phyloP scores from a whole-genome alignment of 2,113 vertebrate species.

The Ochotona curzoniae region DNA sequence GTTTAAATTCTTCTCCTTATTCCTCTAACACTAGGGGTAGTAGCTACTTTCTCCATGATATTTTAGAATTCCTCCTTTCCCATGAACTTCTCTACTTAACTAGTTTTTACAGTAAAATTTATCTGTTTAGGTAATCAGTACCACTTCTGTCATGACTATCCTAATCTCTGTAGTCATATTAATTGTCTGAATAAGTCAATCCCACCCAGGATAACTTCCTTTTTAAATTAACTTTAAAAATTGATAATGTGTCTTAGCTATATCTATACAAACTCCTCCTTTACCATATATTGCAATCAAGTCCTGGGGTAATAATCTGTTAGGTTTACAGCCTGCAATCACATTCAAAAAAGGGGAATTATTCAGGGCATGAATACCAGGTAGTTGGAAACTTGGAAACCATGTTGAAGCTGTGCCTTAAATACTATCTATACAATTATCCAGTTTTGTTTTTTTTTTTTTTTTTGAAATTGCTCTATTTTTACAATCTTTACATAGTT shows the following conservation, averaged over 20 bases:
- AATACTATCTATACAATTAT: neutral
- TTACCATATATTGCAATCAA: neutral
- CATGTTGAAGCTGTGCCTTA: neutral
- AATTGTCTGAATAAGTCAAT: neutral
- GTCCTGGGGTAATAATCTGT: neutral
- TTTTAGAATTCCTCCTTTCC: too few species aligned
- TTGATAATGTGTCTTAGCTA: neutral
- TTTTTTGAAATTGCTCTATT: neutral
- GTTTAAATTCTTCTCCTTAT: too few species aligned
- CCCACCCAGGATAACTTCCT: neutral
- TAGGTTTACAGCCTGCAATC: neutral
- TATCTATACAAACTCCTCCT: slow-evolving; percentile 1
- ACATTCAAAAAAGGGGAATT: neutral
- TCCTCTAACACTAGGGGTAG: too few species aligned
- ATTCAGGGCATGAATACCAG: neutral
- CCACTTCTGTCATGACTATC: too few species aligned
- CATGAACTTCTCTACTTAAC: too few species aligned
- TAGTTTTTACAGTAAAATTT: too few species aligned
- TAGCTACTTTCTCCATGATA: too few species aligned
- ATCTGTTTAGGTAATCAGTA: too few species aligned
- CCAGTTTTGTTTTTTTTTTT: neutral
- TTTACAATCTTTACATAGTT: neutral
- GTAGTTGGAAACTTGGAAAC: neutral
- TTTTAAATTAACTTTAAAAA: slow-evolving; percentile 14
- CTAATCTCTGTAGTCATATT: too few species aligned